Conservation (phyloP, 2,113 vertebrate species). For the Chelonoidis abingdonii region DNA sequence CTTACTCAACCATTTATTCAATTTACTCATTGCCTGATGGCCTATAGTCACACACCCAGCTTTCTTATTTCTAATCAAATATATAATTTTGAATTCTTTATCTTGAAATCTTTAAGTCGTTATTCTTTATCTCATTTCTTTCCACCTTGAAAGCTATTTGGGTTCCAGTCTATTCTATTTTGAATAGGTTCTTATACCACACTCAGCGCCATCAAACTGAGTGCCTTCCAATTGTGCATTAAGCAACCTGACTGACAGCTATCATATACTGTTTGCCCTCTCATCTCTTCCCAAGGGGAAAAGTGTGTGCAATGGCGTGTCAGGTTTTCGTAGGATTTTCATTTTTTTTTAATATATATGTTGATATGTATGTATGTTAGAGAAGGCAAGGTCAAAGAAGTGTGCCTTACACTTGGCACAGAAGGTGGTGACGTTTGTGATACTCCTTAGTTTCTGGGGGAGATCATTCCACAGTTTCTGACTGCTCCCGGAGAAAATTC, state of each 20-base stretch:
- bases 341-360: neutral
- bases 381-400: neutral
- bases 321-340: neutral
- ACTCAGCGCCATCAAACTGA: neutral
- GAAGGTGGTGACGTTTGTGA: neutral
- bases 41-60: neutral
- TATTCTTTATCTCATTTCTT: neutral
- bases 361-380: neutral
- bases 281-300: neutral
- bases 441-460: neutral
- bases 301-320: neutral
- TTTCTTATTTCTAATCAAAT: conserved; percentile 4
- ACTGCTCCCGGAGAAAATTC: neutral
- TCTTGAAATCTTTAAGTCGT: neutral
- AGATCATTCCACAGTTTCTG: neutral
- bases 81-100: neutral
- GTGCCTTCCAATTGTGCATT: neutral
- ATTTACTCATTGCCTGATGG: neutral
- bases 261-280: neutral
- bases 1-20: neutral
- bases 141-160: neutral
- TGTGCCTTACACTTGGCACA: neutral
- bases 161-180: neutral
- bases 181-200: neutral
- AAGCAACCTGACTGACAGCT: neutral